A percentile compares a stretch with the other conserved stretches of the same genome.
phyloP scores from a whole-genome alignment of 2,888 invertebrate genomes.

The Mesoligia furuncula region DNA sequence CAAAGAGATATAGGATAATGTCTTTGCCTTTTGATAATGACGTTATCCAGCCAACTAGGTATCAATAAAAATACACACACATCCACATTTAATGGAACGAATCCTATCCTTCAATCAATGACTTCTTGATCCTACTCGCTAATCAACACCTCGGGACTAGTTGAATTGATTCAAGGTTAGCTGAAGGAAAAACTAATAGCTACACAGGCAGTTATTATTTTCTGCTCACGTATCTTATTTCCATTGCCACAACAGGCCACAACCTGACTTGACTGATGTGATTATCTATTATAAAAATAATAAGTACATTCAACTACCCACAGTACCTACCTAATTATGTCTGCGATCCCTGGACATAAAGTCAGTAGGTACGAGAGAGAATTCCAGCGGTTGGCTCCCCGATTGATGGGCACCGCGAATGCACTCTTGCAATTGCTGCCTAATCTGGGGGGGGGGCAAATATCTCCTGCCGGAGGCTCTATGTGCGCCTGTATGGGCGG shows the following conservation, averaged over 20 bases:
- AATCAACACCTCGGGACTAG: constrained; percentile 1
- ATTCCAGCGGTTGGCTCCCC: too few species aligned
- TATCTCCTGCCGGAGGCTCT: too few species aligned
- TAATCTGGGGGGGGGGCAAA: too few species aligned
- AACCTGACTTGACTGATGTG: constrained; percentile 1
- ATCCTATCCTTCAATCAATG: neutral
- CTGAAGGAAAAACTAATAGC: constrained; percentile 30
- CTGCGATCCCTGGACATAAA: too few species aligned
- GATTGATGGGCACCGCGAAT: too few species aligned
- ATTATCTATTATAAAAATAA: neutral
- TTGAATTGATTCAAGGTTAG: constrained; percentile 34
- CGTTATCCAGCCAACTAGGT: neutral
- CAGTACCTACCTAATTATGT: neutral
- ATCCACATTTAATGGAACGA: neutral
- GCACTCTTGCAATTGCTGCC: too few species aligned
- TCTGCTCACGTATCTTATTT: constrained; percentile 23
- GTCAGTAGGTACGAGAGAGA: too few species aligned
- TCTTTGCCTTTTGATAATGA: constrained; percentile 1
- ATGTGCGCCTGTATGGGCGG: too few species aligned
- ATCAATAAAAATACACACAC: neutral
- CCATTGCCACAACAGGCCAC: neutral
- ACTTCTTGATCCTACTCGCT: constrained; percentile 8
- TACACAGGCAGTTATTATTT: constrained; percentile 6
- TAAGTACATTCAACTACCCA: neutral
- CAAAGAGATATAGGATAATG: too few species aligned